These are phyloP conservation scores for Athripsodes cinereus DNA, from an alignment of 2,888 invertebrate species.

Conservation along the genomic window DNA sequence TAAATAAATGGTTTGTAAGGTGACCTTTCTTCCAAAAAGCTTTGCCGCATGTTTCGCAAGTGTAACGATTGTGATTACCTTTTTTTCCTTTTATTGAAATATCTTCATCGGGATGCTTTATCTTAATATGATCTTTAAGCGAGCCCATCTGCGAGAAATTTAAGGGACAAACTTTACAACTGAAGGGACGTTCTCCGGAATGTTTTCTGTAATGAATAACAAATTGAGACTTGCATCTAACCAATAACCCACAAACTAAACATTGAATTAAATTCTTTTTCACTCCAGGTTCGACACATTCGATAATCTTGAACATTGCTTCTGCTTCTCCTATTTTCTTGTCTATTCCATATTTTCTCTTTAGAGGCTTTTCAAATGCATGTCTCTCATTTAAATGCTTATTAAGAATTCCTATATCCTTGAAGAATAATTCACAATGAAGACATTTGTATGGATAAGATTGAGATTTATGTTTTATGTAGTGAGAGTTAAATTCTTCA, in stretches of 20 bases:
- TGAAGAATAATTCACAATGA: background rate
- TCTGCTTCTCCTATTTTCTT: background rate
- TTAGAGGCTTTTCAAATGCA: background rate
- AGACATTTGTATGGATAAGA: background rate
- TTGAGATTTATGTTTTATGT: no score
- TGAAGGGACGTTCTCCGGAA: background rate
- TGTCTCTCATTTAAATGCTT: background rate
- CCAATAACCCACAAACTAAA: background rate
- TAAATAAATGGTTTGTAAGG: background rate
- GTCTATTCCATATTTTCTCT: background rate
- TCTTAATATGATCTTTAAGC: background rate
- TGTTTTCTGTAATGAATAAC: background rate
- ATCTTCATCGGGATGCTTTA: background rate
- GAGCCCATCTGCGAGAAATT: background rate
- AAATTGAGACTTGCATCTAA: background rate
- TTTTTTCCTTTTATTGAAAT: background rate
- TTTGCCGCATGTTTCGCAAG: background rate
- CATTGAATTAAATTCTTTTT: background rate
- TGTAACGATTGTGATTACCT: background rate
- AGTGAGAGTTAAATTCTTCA: no score
- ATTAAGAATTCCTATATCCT: background rate
- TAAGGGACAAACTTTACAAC: background rate
- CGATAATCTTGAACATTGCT: background rate
- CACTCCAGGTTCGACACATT: background rate
- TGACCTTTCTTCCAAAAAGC: background rate